phyloP scores from a whole-genome alignment of 2,113 vertebrate genomes.

The Phyllostomus hastatus region DNA sequence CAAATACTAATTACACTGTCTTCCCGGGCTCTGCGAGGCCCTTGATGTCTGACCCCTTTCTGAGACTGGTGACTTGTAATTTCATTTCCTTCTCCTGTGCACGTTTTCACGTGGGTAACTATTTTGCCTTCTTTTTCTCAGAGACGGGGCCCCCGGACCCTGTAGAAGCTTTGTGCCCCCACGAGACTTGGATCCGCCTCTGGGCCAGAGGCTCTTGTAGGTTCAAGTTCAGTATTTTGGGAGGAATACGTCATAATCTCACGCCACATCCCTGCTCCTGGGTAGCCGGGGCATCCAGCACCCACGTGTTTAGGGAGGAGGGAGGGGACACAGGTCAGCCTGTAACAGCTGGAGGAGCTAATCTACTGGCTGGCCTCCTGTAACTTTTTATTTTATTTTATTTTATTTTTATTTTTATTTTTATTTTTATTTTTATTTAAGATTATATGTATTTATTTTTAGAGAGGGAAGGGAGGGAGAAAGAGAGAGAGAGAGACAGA shows the following conservation, averaged over 20 bases:
- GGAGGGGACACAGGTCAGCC: not conserved
- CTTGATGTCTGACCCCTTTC: not conserved
- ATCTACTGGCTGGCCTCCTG: not conserved
- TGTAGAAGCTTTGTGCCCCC: not conserved
- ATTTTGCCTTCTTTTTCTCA: not conserved
- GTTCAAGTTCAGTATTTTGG: not conserved
- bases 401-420: no score
- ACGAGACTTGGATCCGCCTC: not conserved
- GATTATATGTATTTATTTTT: no score
- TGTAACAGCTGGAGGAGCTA: not conserved
- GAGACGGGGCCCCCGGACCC: not conserved
- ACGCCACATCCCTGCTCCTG: not conserved
- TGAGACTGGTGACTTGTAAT: not conserved
- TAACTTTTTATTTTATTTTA: not conserved
- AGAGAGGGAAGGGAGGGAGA: no score
- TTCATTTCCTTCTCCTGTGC: not conserved
- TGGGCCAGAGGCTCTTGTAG: not conserved
- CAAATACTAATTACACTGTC: not conserved
- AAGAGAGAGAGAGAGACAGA: no score
- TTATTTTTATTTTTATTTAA: no score
- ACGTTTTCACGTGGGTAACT: not conserved
- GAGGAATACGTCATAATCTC: not conserved
- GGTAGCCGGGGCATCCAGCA: no score
- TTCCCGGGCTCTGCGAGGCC: not conserved
- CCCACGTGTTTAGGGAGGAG: not conserved